Evolutionary conservation across 64 coral and sea anemone species (phyloP), one percentile per base, ranked within the genome.

Genomic region (Anthopleura sola): DNA sequence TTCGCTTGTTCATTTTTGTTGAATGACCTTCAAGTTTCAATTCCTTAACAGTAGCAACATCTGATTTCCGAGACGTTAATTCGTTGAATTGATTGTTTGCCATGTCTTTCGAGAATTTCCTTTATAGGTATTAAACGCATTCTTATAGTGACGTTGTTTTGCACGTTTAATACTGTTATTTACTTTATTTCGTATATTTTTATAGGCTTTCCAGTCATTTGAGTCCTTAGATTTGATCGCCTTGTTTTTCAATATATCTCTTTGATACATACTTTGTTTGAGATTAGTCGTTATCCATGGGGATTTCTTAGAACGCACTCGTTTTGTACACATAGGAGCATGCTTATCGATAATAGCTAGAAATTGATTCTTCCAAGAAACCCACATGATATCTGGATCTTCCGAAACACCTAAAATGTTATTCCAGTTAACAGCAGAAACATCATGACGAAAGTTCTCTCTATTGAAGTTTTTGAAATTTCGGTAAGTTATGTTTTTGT

Each of bases 201-300:
- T 58, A 21, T 58, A 58, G 20, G 20, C 20, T 21, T 58, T 58
- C 86, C 86, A 93, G 51, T 88, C 82, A 39, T 82, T 15, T 6
- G 75, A 21, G 56, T 88, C 86, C 16, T 88, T 88, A n/a, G 74
- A 85, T 47, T 80, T 78, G 5, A 85, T 79, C 37, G 91, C 91
- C 80, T 85, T 88, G 50, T 68, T 88, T 78, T 93, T 88, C 49
- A 85, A 66, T 46, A 31, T 28, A 78, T 93, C 82, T 49, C 91
- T 10, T 37, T 88, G 60, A 78, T 93, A 68, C 81, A 92, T 92
- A 9, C 12, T 36, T 36, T 87, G 21, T 84, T 92, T 92, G 6
- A 87, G 51, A 39, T 69, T 44, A 23, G 77, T 38, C 3, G 78
- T 87, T 37, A 92, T 92, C 85, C 85, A 86, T 23, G 91, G 82